Base-by-base conservation (phyloP, 2,113 vertebrate genomes). In the Ascaphus truei region DNA sequence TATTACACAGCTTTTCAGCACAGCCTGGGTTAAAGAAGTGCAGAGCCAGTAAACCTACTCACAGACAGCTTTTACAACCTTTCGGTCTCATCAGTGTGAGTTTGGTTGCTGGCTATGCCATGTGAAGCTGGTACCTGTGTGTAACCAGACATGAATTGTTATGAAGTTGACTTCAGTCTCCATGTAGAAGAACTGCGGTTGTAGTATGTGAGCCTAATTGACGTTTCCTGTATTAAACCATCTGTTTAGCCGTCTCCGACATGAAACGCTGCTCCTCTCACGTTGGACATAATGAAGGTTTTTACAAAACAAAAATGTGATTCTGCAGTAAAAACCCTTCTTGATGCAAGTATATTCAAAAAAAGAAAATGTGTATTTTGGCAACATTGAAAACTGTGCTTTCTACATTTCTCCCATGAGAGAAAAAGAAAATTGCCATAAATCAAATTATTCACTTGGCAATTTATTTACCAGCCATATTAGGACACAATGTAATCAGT, bases 391-490 rank as follows among this genome's bases (percentile, higher is more conserved):
- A 57, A 47, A 29, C 62, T 43, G 16, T 50, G 10, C 53, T 34
- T 45, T 33, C 13, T 47, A 30, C 45, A 51, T 29, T 15, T 41
- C 58, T 68, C 64, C 58, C 64, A 68, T 58, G 64, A 68, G 64
- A 68, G 58, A 57, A 57, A 58, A 47, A 45, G 16, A 18, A 45
- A 5, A 51, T n/a, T n/a, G n/a, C n/a, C n/a, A n/a, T n/a, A 51
- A 51, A 26, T 13, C 3, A 51, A 13, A 25, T 26, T 23, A 22
- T 68, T 52, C 18, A 25, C 27, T 57, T 68, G 64, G 64, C 64
- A 68, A 45, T 37, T 30, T 47, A 26, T 47, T 18, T 18, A 3
- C 9, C 20, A 3, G 27, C 64, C 58, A 68, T 68, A 57, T 68
- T 36, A 20, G 39, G 51, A n/a, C n/a, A n/a, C n/a, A n/a, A n/a